These are phyloP conservation scores for Epicauta chinensis DNA, from an alignment of 1,140 invertebrate genomes.

Conservation along the genomic window DNA sequence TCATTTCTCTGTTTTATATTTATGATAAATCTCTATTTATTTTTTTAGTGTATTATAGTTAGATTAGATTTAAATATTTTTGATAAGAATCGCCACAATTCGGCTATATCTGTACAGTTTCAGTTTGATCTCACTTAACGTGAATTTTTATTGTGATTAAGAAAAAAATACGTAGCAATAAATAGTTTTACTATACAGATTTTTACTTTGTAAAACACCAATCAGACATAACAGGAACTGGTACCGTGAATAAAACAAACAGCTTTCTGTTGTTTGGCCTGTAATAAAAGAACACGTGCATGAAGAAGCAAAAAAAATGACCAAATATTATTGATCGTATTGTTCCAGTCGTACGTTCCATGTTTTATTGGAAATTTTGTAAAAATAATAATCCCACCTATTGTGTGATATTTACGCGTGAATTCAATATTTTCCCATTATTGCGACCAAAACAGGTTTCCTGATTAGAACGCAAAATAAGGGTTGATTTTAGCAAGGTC, in stretches of 20 bases:
- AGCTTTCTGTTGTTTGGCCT: no score
- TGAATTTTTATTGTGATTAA: slow-evolving; percentile 25
- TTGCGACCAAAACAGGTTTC: slow-evolving; percentile 16
- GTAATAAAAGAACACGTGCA: no score
- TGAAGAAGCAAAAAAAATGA: no score
- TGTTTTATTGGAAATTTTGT: no score
- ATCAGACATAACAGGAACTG: no score
- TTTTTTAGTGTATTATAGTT: slow-evolving; percentile 27
- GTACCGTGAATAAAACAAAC: no score
- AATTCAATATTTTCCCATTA: not conserved
- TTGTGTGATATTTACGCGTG: not conserved
- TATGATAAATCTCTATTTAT: slow-evolving; percentile 24
- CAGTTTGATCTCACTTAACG: slow-evolving; percentile 23
- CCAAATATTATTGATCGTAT: no score
- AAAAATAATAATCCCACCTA: no score
- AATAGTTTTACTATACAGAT: slow-evolving; percentile 6
- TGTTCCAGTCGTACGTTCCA: no score
- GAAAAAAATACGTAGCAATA: slow-evolving; percentile 10
- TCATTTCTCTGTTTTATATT: slow-evolving; percentile 32
- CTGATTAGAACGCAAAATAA: not conserved
- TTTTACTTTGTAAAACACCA: not conserved
- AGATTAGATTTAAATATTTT: slow-evolving; percentile 12
- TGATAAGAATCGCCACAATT: slow-evolving; percentile 5
- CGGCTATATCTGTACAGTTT: slow-evolving; percentile 24
- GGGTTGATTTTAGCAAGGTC: slow-evolving; percentile 15